Percentiles rank a stretch among this genome's conserved stretches.
phyloP scores from a whole-genome alignment of 2,888 invertebrate genomes.

The Cyaniris semiargus region DNA sequence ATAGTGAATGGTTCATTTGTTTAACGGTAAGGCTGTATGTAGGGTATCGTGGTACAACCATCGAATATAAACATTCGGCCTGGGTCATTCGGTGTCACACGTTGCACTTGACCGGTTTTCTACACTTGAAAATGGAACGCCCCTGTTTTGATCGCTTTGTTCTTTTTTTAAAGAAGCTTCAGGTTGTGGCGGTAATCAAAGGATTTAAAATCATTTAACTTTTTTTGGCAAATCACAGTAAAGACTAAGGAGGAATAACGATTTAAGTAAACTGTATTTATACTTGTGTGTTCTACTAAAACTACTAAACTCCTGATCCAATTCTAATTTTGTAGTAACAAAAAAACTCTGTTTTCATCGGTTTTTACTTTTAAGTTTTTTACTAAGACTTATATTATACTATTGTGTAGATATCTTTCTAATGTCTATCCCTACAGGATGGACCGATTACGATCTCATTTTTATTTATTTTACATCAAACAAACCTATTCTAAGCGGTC shows the following conservation, averaged over 20 bases:
- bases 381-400: too few species aligned
- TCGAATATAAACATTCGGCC: slow-evolving; percentile 5
- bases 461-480: neutral
- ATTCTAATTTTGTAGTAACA: too few species aligned
- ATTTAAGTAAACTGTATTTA: too few species aligned
- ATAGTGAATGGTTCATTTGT: neutral
- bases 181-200: neutral
- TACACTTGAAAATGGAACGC: slow-evolving; percentile 3
- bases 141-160: neutral
- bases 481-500: neutral
- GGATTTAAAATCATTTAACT: neutral
- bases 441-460: neutral
- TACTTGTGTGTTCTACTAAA: too few species aligned
- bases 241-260: too few species aligned
- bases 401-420: too few species aligned
- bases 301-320: too few species aligned
- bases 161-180: neutral
- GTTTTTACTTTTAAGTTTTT: too few species aligned
- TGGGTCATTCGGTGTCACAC: neutral
- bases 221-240: too few species aligned
- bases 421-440: neutral
- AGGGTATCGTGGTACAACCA: slow-evolving; percentile 1
- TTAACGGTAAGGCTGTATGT: neutral
- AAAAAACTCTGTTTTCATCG: too few species aligned
- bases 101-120: slow-evolving; percentile 15